Percentiles rank a stretch among this genome's conserved stretches.
Evolutionary conservation across 2,888 invertebrate genomes (phyloP).

Genomic region (Lottia gigantea): DNA sequence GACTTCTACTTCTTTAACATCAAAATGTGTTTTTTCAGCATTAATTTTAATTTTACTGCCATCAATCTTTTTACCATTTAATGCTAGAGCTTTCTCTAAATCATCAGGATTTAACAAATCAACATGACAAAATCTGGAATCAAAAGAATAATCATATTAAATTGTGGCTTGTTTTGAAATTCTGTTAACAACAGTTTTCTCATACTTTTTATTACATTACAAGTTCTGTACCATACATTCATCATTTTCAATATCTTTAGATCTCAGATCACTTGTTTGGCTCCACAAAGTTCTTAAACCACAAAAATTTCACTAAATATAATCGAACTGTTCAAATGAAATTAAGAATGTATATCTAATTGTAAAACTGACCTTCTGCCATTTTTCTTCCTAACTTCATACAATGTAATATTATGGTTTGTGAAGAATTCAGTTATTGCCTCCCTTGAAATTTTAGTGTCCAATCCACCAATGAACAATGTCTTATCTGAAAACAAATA

Average conservation of each 20-base stretch:
- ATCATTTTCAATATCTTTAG: too few species aligned
- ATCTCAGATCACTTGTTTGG: too few species aligned
- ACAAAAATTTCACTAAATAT: too few species aligned
- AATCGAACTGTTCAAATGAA: too few species aligned
- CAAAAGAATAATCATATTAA: neutral
- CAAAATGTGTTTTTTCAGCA: constrained; percentile 27
- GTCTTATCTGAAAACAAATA: neutral
- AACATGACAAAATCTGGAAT: constrained; percentile 38
- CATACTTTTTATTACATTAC: too few species aligned
- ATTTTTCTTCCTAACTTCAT: neutral
- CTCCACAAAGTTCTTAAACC: too few species aligned
- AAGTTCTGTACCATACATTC: too few species aligned
- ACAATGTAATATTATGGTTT: neutral
- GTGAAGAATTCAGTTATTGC: neutral
- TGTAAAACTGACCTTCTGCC: neutral
- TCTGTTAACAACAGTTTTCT: too few species aligned
- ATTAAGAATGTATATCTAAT: too few species aligned
- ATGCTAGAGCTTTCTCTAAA: constrained; percentile 35
- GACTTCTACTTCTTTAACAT: neutral
- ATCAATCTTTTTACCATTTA: constrained; percentile 36
- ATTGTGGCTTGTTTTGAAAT: too few species aligned
- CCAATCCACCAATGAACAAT: neutral
- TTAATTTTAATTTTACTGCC: constrained; percentile 36
- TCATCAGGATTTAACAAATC: constrained; percentile 38
- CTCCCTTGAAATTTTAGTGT: neutral